phyloP scores from a whole-genome alignment of 64 coral and sea anemone genomes.

The Pocillopora damicornis region DNA sequence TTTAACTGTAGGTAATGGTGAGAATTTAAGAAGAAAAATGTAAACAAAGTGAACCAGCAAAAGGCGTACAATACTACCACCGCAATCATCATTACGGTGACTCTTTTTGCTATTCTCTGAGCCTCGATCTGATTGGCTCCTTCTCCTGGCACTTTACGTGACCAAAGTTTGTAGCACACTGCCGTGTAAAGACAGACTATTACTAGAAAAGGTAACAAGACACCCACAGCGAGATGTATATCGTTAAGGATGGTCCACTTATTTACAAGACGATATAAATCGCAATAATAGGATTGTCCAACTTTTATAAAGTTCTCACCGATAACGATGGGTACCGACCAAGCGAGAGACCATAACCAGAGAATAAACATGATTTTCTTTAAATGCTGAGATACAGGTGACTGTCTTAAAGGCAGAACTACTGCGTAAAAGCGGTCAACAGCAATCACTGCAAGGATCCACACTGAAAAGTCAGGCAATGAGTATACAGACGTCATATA shows the following conservation, averaged over 20 bases:
- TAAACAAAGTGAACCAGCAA: constrained; percentile 1
- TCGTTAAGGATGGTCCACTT: too few relatives aligned
- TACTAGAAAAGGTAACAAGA: neutral
- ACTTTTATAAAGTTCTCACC: neutral
- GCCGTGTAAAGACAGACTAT: neutral
- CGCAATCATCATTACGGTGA: neutral
- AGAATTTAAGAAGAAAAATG: neutral
- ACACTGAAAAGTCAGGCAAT: neutral
- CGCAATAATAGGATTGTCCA: neutral
- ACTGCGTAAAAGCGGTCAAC: neutral
- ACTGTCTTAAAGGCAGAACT: neutral
- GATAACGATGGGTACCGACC: neutral
- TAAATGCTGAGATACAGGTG: neutral
- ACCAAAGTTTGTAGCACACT: neutral
- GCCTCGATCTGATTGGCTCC: neutral
- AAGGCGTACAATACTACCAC: neutral
- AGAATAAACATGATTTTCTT: neutral
- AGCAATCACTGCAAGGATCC: neutral
- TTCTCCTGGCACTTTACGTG: neutral
- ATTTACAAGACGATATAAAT: neutral
- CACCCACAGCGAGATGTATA: too few relatives aligned
- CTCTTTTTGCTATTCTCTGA: neutral
- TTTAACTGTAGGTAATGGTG: too few relatives aligned
- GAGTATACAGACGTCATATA: neutral
- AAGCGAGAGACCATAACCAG: neutral